Evolutionary conservation across 2,797 vertebrate genomes (phyloP), one percentile per base, ranked within the genome.

Genomic region (Danionella dracula): DNA sequence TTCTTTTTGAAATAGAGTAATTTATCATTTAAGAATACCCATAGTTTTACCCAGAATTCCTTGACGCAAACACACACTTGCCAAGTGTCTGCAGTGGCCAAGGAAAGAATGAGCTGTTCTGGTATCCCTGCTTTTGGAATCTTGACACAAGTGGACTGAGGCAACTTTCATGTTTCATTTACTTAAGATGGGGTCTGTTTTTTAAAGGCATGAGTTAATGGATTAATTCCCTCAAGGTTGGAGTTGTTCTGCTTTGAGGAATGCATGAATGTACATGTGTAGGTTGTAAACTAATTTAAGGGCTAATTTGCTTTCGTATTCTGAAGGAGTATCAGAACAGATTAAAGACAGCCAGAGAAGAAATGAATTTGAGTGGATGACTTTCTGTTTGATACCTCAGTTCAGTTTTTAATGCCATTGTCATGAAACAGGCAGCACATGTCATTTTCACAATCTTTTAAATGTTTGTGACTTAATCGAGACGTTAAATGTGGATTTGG

Each of bases 1-100:
- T 34, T 41, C 35, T 57, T 27, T 75, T 71, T 68, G 53, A 66
- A 70, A 66, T 66, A 67, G 54, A 75, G 44, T 69, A 60, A 66
- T 75, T 71, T 75, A 71, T 76, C 68, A 71, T 60, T 63, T n/a
- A n/a, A n/a, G n/a, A n/a, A n/a, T n/a, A n/a, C n/a, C n/a, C n/a
- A n/a, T n/a, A n/a, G n/a, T n/a, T n/a, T n/a, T n/a, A n/a, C n/a
- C 27, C 62, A 66, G 44, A 62, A 61, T 61, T 13, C 13, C 16
- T 67, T 41, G 17, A 58, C 11, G 27, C 1, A 10, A 69, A 10
- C 13, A 41, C 35, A 20, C 3, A 2, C 46, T 66, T 29, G 21
- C 35, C 9, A n/a, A n/a, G n/a, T n/a, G n/a, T 70, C 27, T 10
- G 53, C 10, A n/a, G 21, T n/a, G 29, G 66, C 68, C 66, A 62